Evolutionary conservation across 1,140 invertebrate genomes (phyloP), one percentile per base, ranked within the genome.

Genomic region (Trichonephila clavipes): DNA sequence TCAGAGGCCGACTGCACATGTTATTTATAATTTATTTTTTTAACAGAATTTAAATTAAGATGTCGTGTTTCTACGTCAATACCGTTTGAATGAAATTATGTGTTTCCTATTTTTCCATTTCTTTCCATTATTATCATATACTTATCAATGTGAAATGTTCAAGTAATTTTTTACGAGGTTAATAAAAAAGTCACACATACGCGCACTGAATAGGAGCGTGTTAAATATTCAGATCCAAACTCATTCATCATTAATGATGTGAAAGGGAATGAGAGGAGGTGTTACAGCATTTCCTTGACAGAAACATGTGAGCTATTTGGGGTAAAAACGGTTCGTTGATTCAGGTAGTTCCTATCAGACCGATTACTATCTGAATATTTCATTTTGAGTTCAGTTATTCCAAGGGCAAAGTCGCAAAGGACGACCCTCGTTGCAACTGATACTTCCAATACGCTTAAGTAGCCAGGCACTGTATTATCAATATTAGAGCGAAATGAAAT

Each of bases 281-380:
- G 61, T 5, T 62, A 5, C 66, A 24, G 66, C 24, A 12, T 69
- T 28, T 69, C 66, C 66, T 69, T 69, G n/a, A n/a, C 66, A 24
- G 28, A 77, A 34, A 14, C 72, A 34, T 34, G 72, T 34, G 72
- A 77, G 28, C 28, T 40, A 40, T 77, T 77, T 40, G 28, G 72
- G 72, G 28, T 77, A 77, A 34, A 72, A 77, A 77, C 72, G 72
- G 34, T 77, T 77, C 72, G 72, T 77, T 77, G 72, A 77, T 77
- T 77, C 16, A 28, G 66, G n/a, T 24, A 24, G 24, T 69, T 69
- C 66, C 66, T 69, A 40, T 77, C 28, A 77, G 24, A 34, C 28
- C 34, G 28, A 40, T 40, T 77, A 28, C 72, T 24, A 18, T 6
- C 72, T 77, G 72, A 77, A 77, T 77, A 40, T 77, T 77, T 77